Percentiles rank a stretch among this genome's conserved stretches.
Conservation (phyloP, 1,140 invertebrate species). For the Seison nebaliae region DNA sequence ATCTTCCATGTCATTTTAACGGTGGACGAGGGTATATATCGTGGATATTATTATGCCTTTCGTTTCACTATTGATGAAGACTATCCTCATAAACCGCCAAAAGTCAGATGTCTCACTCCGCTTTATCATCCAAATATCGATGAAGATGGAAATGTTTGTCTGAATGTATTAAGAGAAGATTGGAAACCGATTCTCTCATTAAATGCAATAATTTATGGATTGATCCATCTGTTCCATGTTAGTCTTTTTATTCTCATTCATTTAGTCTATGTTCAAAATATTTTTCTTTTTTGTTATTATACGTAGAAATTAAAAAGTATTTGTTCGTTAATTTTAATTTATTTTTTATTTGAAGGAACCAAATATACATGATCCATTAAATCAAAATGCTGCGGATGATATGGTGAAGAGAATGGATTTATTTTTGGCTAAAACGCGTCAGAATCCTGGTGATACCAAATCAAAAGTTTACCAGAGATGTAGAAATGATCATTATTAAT, state of each 20-base stretch:
- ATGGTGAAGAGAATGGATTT: no score
- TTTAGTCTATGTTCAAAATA: no score
- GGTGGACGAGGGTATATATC: not conserved
- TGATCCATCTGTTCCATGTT: not conserved
- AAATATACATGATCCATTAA: not conserved
- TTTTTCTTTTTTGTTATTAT: no score
- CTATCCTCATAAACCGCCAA: constrained; percentile 83
- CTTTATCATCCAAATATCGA: constrained; percentile 87
- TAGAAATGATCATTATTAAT: no score
- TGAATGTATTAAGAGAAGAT: constrained; percentile 52
- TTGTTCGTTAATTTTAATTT: no score
- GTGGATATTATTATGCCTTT: not conserved
- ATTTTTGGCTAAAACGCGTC: no score
- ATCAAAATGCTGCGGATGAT: not conserved
- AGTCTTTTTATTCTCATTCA: no score
- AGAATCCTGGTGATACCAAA: no score
- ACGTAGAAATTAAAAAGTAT: no score
- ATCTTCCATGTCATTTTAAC: not conserved
- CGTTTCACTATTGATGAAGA: not conserved
- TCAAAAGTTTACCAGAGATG: no score
- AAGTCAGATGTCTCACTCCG: constrained; percentile 60
- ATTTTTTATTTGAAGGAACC: no score
- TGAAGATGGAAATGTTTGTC: constrained; percentile 71
- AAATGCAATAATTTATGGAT: not conserved
- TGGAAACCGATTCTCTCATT: not conserved